phyloP scores from a whole-genome alignment of 2,797 vertebrate species.

The Alfaro cultratus region DNA sequence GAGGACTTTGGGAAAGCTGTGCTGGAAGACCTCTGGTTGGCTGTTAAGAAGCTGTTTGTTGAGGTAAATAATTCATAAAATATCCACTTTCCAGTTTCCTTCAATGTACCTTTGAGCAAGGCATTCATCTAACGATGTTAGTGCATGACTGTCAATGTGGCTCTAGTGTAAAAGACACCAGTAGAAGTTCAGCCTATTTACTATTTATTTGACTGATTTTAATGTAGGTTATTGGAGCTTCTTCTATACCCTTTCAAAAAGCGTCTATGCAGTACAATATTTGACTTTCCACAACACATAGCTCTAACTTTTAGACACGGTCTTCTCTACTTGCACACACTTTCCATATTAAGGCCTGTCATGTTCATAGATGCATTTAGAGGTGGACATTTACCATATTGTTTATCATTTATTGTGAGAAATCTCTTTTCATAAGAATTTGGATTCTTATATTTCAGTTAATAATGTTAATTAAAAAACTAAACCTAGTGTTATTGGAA shows the following conservation, averaged over 20 bases:
- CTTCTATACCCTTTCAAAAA: background rate
- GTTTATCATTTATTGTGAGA: too few species aligned
- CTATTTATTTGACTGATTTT: background rate
- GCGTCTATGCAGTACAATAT: background rate
- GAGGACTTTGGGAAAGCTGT: constrained; percentile 83
- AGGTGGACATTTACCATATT: too few species aligned
- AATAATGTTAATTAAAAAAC: too few species aligned
- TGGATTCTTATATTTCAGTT: too few species aligned
- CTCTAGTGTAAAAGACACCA: background rate
- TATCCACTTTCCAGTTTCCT: background rate
- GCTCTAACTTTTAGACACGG: too few species aligned
- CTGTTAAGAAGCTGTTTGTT: constrained; percentile 78
- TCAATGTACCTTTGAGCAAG: background rate
- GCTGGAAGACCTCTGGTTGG: constrained; percentile 84
- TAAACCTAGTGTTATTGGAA: too few species aligned
- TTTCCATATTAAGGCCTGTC: too few species aligned
- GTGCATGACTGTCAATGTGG: background rate
- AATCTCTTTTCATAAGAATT: too few species aligned
- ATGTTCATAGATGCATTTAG: too few species aligned
- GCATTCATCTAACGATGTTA: background rate
- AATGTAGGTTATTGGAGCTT: too few species aligned
- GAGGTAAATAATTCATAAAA: constrained; percentile 70
- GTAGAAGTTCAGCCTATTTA: background rate
- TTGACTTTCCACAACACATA: background rate
- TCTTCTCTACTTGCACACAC: too few species aligned